These are phyloP conservation scores for Ceratitis capitata DNA, from an alignment of 1,140 invertebrate genomes.

Conservation along the genomic window DNA sequence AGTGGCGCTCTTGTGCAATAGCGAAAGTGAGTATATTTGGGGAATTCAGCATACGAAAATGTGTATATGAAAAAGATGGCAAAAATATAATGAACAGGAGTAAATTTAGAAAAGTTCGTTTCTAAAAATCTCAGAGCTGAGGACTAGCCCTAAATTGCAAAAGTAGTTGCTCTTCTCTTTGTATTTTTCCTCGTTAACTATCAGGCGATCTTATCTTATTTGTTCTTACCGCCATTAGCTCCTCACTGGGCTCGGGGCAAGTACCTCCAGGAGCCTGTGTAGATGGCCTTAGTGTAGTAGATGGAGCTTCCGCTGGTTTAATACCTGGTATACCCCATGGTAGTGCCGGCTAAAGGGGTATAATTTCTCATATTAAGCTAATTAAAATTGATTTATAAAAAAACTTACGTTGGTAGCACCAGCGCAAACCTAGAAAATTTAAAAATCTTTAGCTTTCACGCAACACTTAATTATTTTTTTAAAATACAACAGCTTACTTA, in stretches of 20 bases:
- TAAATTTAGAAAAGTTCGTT: no score
- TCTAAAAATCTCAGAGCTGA: no score
- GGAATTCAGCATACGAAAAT: no score
- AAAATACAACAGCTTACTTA: background rate
- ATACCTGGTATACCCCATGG: background rate
- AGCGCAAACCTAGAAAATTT: background rate
- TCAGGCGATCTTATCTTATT: no score
- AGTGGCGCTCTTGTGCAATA: no score
- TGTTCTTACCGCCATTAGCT: slow-evolving; percentile 25
- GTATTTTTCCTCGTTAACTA: no score
- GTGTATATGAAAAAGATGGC: no score
- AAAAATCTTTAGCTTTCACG: background rate
- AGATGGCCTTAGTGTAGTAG: background rate
- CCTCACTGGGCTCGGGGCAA: background rate
- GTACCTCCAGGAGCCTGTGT: background rate
- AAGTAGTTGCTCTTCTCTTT: no score
- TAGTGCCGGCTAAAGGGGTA: background rate
- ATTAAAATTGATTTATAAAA: background rate
- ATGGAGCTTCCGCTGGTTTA: background rate
- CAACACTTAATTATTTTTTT: no score
- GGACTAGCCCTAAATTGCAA: no score
- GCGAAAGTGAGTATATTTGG: no score
- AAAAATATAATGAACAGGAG: no score
- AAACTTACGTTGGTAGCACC: slow-evolving; percentile 11
- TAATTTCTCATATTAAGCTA: background rate